Evolutionary conservation across 1,140 invertebrate genomes (phyloP), one percentile per base, ranked within the genome.

Genomic region (Mamestra configurata): DNA sequence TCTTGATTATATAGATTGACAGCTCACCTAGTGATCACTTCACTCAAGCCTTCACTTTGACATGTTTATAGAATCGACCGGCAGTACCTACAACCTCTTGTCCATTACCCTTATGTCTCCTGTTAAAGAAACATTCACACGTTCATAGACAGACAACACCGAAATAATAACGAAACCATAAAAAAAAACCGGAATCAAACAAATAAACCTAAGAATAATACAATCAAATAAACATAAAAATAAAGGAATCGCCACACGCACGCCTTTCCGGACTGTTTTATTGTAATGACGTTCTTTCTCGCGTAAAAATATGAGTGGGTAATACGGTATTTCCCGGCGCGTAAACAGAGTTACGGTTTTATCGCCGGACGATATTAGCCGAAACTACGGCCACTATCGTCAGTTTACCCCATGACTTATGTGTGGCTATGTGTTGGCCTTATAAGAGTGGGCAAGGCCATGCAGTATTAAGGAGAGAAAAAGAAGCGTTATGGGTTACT

Each of bases 291-390:
- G 46, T 77, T 77, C 46, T 77, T 49, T 64, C 20, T 64, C 57
- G 57, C 55, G 40, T 77, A 77, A 64, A 64, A 77, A 64, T 77
- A 77, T 77, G 73, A 77, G 73, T 31, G 57, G 24, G 73, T 76
- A 49, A 64, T 64, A 77, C 22, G 24, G 73, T 76, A 49, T 49
- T 64, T 64, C 22, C 20, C 22, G 35, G 3, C n/a, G 35, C 57
- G 40, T 64, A 77, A 77, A 77, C 57, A 77, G n/a, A 64, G 27
- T 57, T 35, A 57, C 57, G 59, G 57, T 77, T 77, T 77, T 64
- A 77, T 77, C 24, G 57, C 40, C 55, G 20, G 73, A 20, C 40
- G 73, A 76, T 76, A 61, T 64, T 76, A 76, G 57, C 57, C 22
- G 24, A 40, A 51, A 64, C 57, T 27, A 24, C 43, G 57, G 6